Percentiles rank a stretch among this genome's conserved stretches.
These are phyloP conservation scores for Callocephalon fimbriatum DNA, from an alignment of 2,113 vertebrate genomes.

Conservation along the genomic window DNA sequence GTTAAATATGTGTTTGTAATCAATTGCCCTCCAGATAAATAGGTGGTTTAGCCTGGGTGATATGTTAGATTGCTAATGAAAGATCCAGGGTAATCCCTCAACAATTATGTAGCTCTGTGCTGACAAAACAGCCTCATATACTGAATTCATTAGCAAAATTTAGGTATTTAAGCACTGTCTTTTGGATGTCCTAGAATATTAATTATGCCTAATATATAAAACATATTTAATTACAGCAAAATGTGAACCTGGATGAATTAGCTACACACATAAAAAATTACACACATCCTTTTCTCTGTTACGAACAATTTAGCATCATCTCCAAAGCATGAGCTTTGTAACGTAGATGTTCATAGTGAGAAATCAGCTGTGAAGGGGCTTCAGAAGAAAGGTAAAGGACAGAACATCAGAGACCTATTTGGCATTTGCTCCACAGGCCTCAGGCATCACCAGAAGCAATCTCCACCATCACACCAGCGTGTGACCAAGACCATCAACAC, in stretches of 20 bases:
- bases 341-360: not conserved
- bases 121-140: not conserved
- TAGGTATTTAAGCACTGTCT: not conserved
- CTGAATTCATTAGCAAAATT: not conserved
- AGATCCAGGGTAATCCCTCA: not conserved
- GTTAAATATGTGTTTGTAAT: conserved; percentile 59
- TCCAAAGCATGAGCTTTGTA: not conserved
- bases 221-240: not conserved
- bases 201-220: not conserved
- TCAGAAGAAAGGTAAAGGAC: not conserved
- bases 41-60: not conserved
- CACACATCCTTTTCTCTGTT: not conserved
- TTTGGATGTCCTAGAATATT: conserved; percentile 9
- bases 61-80: not conserved
- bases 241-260: not conserved
- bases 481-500: fast-evolving
- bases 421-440: not conserved
- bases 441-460: not conserved
- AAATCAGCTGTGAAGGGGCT: not conserved
- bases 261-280: not conserved
- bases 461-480: fast-evolving
- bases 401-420: not conserved
- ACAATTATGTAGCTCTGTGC: not conserved
- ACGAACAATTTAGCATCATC: not conserved
- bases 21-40: conserved; percentile 13